Percentiles rank a stretch among this genome's conserved stretches.
Conservation (phyloP, 1,140 invertebrate species). For the Sitobion miscanthi region DNA sequence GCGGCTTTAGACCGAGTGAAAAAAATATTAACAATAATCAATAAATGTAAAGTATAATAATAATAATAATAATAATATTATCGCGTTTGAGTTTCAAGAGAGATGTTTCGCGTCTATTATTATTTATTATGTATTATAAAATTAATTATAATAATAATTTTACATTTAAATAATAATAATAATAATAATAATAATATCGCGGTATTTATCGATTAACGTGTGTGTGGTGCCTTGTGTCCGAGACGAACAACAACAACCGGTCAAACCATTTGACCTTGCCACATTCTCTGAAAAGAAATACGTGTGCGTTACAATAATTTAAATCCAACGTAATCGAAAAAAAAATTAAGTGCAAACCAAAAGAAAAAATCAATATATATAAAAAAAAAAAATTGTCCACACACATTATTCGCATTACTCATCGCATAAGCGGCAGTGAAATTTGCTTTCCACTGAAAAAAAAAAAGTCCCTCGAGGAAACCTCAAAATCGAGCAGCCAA, state of each 20-base stretch:
- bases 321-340: conserved; percentile 19
- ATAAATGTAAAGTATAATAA: conserved; percentile 21
- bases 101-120: conserved; percentile 33
- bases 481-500: conserved; percentile 26
- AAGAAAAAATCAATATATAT: conserved; percentile 60
- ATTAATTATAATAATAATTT: conserved; percentile 45
- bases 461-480: neutral
- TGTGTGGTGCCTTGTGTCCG: conserved; percentile 55
- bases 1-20: conserved; percentile 28
- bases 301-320: conserved; percentile 50
- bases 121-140: conserved; percentile 28
- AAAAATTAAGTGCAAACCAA: conserved; percentile 58
- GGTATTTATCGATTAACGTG: conserved; percentile 52
- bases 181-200: conserved; percentile 43
- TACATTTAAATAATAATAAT: conserved; percentile 41
- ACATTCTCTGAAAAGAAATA: conserved; percentile 57
- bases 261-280: conserved; percentile 58
- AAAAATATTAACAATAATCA: conserved; percentile 50
- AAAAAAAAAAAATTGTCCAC: conserved; percentile 47
- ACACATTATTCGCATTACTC: conserved; percentile 43
- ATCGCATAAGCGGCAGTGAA: conserved; percentile 48
- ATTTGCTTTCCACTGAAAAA: conserved; percentile 6
- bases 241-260: conserved; percentile 51
- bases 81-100: conserved; percentile 20
- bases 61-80: conserved; percentile 32